These are phyloP conservation scores for Amyelois transitella DNA, from an alignment of 1,140 invertebrate genomes.

Conservation along the genomic window DNA sequence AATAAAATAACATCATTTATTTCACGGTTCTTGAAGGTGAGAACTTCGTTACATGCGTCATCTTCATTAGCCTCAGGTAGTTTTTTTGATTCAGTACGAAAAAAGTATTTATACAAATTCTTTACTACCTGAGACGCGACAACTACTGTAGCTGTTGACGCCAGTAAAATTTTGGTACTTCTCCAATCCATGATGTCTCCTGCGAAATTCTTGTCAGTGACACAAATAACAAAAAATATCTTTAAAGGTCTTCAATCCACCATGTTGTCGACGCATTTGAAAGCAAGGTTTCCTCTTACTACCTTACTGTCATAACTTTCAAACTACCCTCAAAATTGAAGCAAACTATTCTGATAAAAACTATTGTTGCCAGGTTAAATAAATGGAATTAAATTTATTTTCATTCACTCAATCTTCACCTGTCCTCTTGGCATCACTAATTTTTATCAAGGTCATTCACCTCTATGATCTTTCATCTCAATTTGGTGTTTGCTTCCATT, in stretches of 20 bases:
- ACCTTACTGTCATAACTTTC: slow-evolving; percentile 4
- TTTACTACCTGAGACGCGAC: slow-evolving; percentile 58
- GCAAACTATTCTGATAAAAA: too few species aligned
- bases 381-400: too few species aligned
- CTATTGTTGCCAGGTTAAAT: too few species aligned
- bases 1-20: slow-evolving; percentile 69
- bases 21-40: slow-evolving; percentile 52
- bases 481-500: not conserved
- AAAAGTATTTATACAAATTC: slow-evolving; percentile 56
- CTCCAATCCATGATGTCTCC: slow-evolving; percentile 54
- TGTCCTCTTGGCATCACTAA: not conserved
- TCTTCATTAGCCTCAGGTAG: slow-evolving; percentile 28
- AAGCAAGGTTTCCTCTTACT: slow-evolving; percentile 3
- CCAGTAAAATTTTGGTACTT: slow-evolving; percentile 52
- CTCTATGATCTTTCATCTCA: not conserved
- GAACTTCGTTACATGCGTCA: slow-evolving; percentile 40
- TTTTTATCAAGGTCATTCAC: not conserved
- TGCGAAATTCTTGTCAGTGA: slow-evolving; percentile 8
- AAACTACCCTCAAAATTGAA: slow-evolving; percentile 27
- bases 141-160: slow-evolving; percentile 52
- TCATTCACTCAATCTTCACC: not conserved
- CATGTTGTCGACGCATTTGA: slow-evolving; percentile 53
- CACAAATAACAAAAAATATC: slow-evolving; percentile 18
- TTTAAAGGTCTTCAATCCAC: slow-evolving; percentile 32
- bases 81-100: slow-evolving; percentile 22